phyloP scores from a whole-genome alignment of 2,797 vertebrate species.

The Xyrichtys novacula region DNA sequence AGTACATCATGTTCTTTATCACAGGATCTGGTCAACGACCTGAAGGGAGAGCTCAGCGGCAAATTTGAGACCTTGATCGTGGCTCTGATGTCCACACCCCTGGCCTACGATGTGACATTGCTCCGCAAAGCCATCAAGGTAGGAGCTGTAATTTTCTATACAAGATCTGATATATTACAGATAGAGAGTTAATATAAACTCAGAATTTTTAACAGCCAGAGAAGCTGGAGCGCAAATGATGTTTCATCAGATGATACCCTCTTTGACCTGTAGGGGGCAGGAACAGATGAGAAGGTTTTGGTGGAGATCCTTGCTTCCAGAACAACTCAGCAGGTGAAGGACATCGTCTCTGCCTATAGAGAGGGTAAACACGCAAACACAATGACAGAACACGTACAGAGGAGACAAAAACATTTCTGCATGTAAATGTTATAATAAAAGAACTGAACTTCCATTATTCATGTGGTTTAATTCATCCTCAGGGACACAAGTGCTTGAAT shows the following conservation, averaged over 20 bases:
- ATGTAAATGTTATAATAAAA: too few relatives aligned
- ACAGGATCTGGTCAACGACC: conserved; percentile 90
- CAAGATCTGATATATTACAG: rapidly evolving
- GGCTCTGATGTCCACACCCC: conserved; percentile 88
- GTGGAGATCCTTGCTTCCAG: conserved; percentile 95
- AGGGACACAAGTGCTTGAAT: too few relatives aligned
- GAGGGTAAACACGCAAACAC: conserved; percentile 80
- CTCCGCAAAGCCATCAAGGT: conserved; percentile 94
- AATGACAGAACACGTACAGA: not conserved
- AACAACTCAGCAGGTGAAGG: conserved; percentile 86
- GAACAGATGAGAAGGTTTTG: conserved; percentile 94
- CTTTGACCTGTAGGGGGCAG: conserved; percentile 88
- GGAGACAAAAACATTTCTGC: too few relatives aligned
- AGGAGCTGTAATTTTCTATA: conserved; percentile 19
- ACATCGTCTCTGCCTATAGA: conserved; percentile 89
- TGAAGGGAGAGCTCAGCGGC: conserved; percentile 94
- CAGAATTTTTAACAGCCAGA: not conserved
- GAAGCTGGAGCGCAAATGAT: not conserved
- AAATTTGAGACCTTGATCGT: conserved; percentile 93
- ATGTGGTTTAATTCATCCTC: too few relatives aligned
- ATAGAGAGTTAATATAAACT: not conserved
- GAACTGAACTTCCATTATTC: too few relatives aligned
- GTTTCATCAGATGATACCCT: not conserved
- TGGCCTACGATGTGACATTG: conserved; percentile 87
- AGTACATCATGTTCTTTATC: conserved; percentile 1